These are phyloP conservation scores for Euura saliciscinereae DNA, from an alignment of 1,140 invertebrate species.

Conservation along the genomic window DNA sequence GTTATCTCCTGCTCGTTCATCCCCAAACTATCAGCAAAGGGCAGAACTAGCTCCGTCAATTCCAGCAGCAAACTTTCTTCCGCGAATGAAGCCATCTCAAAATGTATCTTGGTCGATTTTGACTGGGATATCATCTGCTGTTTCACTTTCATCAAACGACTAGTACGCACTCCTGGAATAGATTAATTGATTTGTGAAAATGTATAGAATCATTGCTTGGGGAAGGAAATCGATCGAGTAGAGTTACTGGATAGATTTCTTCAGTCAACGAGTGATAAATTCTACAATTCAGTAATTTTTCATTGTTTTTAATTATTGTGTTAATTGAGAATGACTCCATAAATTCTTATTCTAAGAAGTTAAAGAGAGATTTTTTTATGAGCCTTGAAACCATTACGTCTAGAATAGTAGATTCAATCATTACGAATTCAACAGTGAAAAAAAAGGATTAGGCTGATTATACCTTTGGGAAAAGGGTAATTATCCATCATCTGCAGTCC, in stretches of 20 bases:
- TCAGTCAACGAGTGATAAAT: too few species aligned
- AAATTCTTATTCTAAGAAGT: conserved; percentile 10
- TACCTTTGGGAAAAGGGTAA: conserved; percentile 74
- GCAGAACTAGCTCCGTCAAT: conserved; percentile 72
- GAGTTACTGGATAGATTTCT: too few species aligned
- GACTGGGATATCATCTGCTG: conserved; percentile 70
- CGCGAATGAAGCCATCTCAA: conserved; percentile 88
- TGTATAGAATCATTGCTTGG: background rate
- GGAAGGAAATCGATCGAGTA: too few species aligned
- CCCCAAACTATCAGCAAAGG: conserved; percentile 83
- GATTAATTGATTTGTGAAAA: conserved; percentile 4
- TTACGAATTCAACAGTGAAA: background rate
- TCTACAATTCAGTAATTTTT: too few species aligned
- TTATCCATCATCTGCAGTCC: conserved; percentile 93
- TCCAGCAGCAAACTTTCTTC: conserved; percentile 73
- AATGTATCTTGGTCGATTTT: conserved; percentile 73
- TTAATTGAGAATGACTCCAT: too few species aligned
- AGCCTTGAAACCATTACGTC: background rate
- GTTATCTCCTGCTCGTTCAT: conserved; percentile 91
- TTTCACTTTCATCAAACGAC: conserved; percentile 70
- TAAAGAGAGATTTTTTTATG: background rate
- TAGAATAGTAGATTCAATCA: conserved; percentile 17
- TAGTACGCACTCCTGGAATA: conserved; percentile 66
- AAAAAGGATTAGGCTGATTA: conserved; percentile 14
- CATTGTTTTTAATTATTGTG: too few species aligned